Base-by-base conservation (phyloP, 2,113 vertebrate species). In the Marcusenius ussheri region DNA sequence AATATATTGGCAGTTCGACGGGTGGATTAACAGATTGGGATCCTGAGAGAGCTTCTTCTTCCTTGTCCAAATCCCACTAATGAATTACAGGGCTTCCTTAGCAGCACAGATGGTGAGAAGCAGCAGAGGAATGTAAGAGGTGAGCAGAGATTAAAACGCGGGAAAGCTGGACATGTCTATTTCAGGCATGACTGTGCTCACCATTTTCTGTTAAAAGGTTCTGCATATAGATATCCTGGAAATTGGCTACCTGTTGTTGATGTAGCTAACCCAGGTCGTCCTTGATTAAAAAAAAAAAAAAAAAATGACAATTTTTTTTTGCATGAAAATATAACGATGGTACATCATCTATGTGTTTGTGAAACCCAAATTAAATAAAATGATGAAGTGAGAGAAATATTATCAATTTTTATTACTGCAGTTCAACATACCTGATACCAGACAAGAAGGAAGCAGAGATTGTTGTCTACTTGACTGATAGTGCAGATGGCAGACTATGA, bases 401-500 rank as follows among this genome's bases (percentile, higher is more conserved):
- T 80, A 42, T 31, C 27, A 70, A 3, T 70, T 27, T 13, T 70
- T 70, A 31, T 70, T 27, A 66, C 10, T 27, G 62, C n/a, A 27
- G 62, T 66, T 27, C 3, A 31, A 31, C 15, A 19, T 80, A 2
- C 27, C 13, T 51, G n/a, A 13, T 27, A 84, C 77, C n/a, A 47
- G 21, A 62, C 21, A 17, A 10, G 77, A 84, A 56, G 50, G 31
- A 84, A 42, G 10, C 2, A 46, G 83, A 21, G 39, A 21, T 45
- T 39, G 7, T 27, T 56, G 13, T 62, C 27, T 89, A 62, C 62
- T 53, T 10, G 58, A 77, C 3, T 46, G 19, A 83, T 35, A 39
- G 85, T 83, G 88, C 94, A 95, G 93, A 93, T 95, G 93, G 92
- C 84, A 8, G 90, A 17, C 58, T 91, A 86, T 89, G 91, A 92